A percentile compares a stretch with the other conserved stretches of the same genome.
These are phyloP conservation scores for Helarctos malayanus DNA, from an alignment of 2,797 vertebrate genomes.

Conservation along the genomic window DNA sequence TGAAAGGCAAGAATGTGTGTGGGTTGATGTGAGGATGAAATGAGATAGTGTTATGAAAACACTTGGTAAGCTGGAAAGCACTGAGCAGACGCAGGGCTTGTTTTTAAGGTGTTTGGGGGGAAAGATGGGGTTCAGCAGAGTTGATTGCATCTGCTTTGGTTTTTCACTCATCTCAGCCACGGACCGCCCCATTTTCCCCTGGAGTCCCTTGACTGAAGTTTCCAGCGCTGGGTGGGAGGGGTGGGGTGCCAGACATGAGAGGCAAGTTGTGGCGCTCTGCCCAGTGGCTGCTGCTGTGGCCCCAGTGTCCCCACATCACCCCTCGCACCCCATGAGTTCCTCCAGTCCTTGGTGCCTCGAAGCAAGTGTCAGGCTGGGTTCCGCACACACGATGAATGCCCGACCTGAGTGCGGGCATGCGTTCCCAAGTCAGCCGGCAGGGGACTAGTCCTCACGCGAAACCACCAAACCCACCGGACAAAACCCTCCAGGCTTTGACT, in stretches of 20 bases:
- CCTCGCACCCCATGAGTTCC: neutral
- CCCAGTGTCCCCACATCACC: neutral
- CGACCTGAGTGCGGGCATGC: neutral
- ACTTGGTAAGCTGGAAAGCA: constrained; percentile 71
- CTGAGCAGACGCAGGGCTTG: constrained; percentile 53
- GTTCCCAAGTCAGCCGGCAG: neutral
- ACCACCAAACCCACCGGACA: neutral
- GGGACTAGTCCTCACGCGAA: neutral
- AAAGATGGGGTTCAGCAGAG: neutral
- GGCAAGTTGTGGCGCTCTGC: neutral
- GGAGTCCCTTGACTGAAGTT: neutral
- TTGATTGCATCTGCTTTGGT: neutral
- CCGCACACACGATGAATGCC: neutral
- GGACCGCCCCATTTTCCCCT: neutral
- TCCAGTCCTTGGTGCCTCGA: neutral
- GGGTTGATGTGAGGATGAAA: constrained; percentile 77
- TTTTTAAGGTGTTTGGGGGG: constrained; percentile 55
- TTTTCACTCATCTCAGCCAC: constrained; percentile 23
- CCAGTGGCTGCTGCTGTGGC: neutral
- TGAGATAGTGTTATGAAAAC: constrained; percentile 77
- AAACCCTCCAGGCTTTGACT: neutral
- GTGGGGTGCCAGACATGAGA: neutral
- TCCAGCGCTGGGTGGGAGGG: neutral
- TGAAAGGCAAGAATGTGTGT: constrained; percentile 77
- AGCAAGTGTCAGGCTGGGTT: neutral